Evolutionary conservation across 2,113 vertebrate species (phyloP), one percentile per base, ranked within the genome.

Genomic region (Eudyptes chrysolophus): DNA sequence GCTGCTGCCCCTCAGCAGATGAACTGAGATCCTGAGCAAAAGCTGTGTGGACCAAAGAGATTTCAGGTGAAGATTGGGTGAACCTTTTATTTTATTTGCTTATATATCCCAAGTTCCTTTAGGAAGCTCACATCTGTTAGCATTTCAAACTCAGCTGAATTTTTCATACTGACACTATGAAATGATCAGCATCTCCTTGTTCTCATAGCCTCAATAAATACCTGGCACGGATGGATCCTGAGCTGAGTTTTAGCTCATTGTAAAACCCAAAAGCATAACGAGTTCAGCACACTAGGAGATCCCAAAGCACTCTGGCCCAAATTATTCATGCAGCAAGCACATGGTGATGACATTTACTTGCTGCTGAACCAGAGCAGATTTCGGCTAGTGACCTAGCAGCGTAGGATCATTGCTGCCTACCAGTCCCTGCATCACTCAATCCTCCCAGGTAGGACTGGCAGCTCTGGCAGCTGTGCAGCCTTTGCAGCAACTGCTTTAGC

Each of bases 321-420:
- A 87, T 89, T 77, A 87, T 82, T 92, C 84, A 78, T 51, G 61
- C 57, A 89, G 65, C 24, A 89, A 90, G 69, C 87, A 94, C 95
- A 93, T 74, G 80, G 89, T 32, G 3, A 87, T 77, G 55, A 87
- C 58, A 60, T 78, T 84, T 55, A 71, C 64, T 95, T 57, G 57
- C 48, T 90, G 65, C 46, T 93, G 77, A 94, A 79, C 64, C 7
- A 22, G 68, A 92, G n/a, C 44, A 57, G 68, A 65, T 74, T 95
- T 95, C 66, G 81, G 25, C 44, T 68, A 81, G 89, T 87, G 80
- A 91, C 54, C 72, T 44, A 82, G 76, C 72, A 87, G 78, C 38
- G 57, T 26, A 76, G 38, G 48, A 89, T 82, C 71, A 29, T 16
- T 87, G 77, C 60, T 75, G 78, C 62, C 77, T 91, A 62, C 38